Percentiles rank a stretch among this genome's conserved stretches.
Evolutionary conservation across 2,888 invertebrate genomes (phyloP).

Genomic region (Pocota personata): DNA sequence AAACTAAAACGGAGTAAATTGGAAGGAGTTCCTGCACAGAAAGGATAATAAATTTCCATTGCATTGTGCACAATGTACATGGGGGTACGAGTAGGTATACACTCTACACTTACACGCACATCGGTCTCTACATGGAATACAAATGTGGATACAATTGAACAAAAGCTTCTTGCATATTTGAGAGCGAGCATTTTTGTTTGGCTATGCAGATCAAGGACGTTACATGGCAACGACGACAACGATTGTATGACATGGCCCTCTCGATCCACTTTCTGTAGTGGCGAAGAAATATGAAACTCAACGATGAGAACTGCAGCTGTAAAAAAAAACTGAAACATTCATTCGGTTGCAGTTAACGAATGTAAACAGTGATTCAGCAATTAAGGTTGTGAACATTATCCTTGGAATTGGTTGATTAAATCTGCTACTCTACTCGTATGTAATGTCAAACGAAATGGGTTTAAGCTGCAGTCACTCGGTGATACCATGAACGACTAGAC

Average conservation of each 20-base stretch:
- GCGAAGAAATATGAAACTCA: conserved; percentile 44
- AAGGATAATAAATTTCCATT: conserved; percentile 67
- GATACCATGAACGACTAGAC: no score
- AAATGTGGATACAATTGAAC: conserved; percentile 65
- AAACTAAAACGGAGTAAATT: conserved; percentile 71
- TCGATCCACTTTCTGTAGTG: conserved; percentile 45
- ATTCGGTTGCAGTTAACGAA: conserved; percentile 54
- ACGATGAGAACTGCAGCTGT: conserved; percentile 27
- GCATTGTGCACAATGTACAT: conserved; percentile 46
- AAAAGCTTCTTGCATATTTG: conserved; percentile 63
- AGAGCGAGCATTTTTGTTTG: conserved; percentile 55
- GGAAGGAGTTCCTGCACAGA: conserved; percentile 61
- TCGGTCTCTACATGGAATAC: conserved; percentile 48
- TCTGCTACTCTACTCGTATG: not conserved
- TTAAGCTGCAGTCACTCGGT: not conserved
- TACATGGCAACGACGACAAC: conserved; percentile 40
- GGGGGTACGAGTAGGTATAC: not conserved
- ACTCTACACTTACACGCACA: not conserved
- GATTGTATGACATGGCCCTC: conserved; percentile 32
- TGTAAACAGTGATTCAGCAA: conserved; percentile 54
- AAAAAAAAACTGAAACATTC: conserved; percentile 60
- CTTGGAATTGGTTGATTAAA: conserved; percentile 24
- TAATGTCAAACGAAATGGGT: not conserved
- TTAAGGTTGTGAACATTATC: conserved; percentile 36
- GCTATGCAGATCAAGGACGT: conserved; percentile 72